phyloP scores from a whole-genome alignment of 2,888 invertebrate species.

The Perdita meconis region DNA sequence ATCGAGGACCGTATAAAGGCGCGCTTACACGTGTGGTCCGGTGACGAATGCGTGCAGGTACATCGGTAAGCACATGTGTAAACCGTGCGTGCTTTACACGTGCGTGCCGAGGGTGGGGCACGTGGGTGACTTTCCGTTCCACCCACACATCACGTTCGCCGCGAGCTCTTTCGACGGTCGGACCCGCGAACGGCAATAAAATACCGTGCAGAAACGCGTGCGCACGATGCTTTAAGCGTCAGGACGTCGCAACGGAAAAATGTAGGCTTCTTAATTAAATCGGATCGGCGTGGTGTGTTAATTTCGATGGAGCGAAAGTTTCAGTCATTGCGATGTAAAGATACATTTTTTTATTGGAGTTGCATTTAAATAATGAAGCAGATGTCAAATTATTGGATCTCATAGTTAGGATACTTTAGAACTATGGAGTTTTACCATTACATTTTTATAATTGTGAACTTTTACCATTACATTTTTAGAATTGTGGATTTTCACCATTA shows the following conservation, averaged over 20 bases:
- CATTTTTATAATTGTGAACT: too few species aligned
- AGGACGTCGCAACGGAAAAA: conserved; percentile 17
- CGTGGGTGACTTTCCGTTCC: conserved; percentile 80
- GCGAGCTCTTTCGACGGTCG: conserved; percentile 45
- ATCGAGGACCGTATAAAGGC: conserved; percentile 57
- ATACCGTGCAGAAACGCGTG: conserved; percentile 60
- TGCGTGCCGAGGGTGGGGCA: conserved; percentile 72
- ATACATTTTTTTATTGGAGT: too few species aligned
- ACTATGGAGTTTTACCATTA: too few species aligned
- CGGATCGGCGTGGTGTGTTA: not conserved
- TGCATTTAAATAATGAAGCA: too few species aligned
- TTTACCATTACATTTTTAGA: too few species aligned
- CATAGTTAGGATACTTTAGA: too few species aligned
- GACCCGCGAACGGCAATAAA: conserved; percentile 60
- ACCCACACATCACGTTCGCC: conserved; percentile 71
- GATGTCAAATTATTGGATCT: too few species aligned
- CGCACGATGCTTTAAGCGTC: conserved; percentile 46
- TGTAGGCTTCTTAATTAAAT: conserved; percentile 62
- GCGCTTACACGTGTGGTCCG: conserved; percentile 59
- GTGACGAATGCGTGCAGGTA: conserved; percentile 67
- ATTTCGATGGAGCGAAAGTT: not conserved
- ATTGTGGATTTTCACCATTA: too few species aligned
- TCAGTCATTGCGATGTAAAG: too few species aligned
- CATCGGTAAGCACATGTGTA: conserved; percentile 68
- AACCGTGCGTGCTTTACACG: conserved; percentile 64